phyloP scores from a whole-genome alignment of 2,797 vertebrate species.

The Enoplosus armatus region DNA sequence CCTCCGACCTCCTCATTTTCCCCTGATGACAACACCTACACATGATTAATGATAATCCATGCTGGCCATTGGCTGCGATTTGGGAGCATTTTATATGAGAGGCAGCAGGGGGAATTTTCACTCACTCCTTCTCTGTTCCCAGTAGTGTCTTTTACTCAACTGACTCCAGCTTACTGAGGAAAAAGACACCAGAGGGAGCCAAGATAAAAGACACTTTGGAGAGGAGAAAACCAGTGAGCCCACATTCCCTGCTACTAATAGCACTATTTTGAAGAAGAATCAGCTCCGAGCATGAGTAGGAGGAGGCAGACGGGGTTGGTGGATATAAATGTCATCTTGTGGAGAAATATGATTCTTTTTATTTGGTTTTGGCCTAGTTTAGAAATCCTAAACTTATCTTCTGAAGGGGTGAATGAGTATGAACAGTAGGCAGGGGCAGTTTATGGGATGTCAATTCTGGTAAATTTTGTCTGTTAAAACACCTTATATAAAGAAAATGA shows the following conservation, averaged over 20 bases:
- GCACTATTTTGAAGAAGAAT: conserved; percentile 72
- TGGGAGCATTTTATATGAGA: conserved; percentile 57
- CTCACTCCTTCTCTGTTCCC: conserved; percentile 66
- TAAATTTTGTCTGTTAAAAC: conserved; percentile 37
- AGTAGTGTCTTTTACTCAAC: conserved; percentile 77
- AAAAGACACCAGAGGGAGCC: conserved; percentile 78
- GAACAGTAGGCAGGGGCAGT: conserved; percentile 22
- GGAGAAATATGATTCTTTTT: conserved; percentile 57
- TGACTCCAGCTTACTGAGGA: conserved; percentile 70
- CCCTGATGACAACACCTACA: conserved; percentile 62
- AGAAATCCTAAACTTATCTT: conserved; percentile 49
- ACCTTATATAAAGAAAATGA: conserved; percentile 26
- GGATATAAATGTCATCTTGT: conserved; percentile 65
- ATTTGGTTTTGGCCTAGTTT: conserved; percentile 62
- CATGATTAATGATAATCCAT: conserved; percentile 74
- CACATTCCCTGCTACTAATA: conserved; percentile 73
- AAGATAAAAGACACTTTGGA: conserved; percentile 77
- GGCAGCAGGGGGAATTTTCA: conserved; percentile 55
- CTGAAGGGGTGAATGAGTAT: conserved; percentile 22
- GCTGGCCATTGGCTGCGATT: conserved; percentile 49
- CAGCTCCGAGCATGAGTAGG: conserved; percentile 67
- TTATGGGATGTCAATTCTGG: conserved; percentile 11
- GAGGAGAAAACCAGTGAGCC: conserved; percentile 67
- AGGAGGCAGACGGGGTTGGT: conserved; percentile 61
- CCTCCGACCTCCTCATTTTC: conserved; percentile 47